Evolutionary conservation across 2,797 vertebrate genomes (phyloP), one percentile per base, ranked within the genome.

Genomic region (Cercopithecus neglectus): DNA sequence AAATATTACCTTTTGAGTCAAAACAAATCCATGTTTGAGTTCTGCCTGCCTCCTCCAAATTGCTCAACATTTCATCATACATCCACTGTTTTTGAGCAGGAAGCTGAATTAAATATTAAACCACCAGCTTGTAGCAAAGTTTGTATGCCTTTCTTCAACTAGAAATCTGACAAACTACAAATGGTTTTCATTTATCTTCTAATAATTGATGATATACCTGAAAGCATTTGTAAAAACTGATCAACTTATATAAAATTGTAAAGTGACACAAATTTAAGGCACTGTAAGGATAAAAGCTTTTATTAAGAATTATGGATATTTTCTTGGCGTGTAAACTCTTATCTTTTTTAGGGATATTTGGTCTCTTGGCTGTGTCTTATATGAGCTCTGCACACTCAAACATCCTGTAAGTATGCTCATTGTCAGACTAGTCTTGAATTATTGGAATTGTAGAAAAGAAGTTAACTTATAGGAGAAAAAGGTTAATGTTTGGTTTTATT

Each of bases 311-410:
- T 48, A 17, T 53, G 24, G 5, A 3, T n/a, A 64, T 97, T 97
- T 93, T 39, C 84, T 89, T 97, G 36, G 82, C 94, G 50, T 72
- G 46, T 95, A 96, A 96, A 94, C 93, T 97, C 64, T 96, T 98
- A 59, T 97, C 95, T 95, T 98, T 97, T 96, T 75, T 98, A 99
- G 99, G 97, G 99, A 99, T 98, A 98, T 99, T 98, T 99, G 99
- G 99, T 99, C 99, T 98, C 99, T 99, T 97, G 99, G 99, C 75
- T 99, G 99, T 93, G 99, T 99, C 96, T 99, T 99, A 22, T 99
- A 99, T 98, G 99, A 99, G 95, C 99, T 99, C 64, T 99, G 99
- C 97, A 98, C 99, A 59, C 99, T 99, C 87, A 99, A 98, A 96
- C 99, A 99, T 98, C 99, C 99, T 95, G 99, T 99, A 98, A 99